Evolutionary conservation across 2,113 vertebrate genomes (phyloP).

Genomic region (Caracal caracal): DNA sequence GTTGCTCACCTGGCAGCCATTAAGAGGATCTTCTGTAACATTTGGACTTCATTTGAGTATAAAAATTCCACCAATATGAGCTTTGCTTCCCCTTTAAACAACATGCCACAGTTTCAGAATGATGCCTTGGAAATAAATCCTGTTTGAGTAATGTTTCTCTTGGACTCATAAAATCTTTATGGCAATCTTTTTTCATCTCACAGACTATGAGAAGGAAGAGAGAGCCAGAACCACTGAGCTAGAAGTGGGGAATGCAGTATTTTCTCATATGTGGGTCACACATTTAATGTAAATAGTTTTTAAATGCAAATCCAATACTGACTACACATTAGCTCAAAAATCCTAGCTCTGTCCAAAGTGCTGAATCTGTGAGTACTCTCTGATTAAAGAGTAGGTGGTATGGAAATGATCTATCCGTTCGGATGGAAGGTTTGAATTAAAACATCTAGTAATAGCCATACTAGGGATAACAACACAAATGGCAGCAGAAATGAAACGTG

Average conservation of each 20-base stretch:
- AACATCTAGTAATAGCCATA: neutral
- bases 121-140: conserved; percentile 72
- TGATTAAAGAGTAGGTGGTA: conserved; percentile 56
- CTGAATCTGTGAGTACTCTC: conserved; percentile 60
- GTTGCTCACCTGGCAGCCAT: conserved; percentile 26
- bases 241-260: conserved; percentile 8
- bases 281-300: conserved; percentile 64
- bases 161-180: conserved; percentile 79
- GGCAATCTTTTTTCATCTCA: conserved; percentile 62
- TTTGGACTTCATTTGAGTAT: conserved; percentile 40
- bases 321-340: neutral
- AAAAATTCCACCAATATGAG: conserved; percentile 42
- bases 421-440: neutral
- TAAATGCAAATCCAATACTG: conserved; percentile 50
- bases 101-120: conserved; percentile 38
- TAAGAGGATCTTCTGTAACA: conserved; percentile 24
- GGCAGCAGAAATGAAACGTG: conserved; percentile 25
- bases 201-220: conserved; percentile 43
- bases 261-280: conserved; percentile 58
- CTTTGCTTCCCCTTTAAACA: conserved; percentile 62
- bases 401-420: conserved; percentile 47
- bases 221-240: conserved; percentile 42
- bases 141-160: conserved; percentile 75
- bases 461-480: conserved; percentile 14
- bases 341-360: conserved; percentile 65